phyloP scores from a whole-genome alignment of 2,888 invertebrate species.

The Apantesis nais region DNA sequence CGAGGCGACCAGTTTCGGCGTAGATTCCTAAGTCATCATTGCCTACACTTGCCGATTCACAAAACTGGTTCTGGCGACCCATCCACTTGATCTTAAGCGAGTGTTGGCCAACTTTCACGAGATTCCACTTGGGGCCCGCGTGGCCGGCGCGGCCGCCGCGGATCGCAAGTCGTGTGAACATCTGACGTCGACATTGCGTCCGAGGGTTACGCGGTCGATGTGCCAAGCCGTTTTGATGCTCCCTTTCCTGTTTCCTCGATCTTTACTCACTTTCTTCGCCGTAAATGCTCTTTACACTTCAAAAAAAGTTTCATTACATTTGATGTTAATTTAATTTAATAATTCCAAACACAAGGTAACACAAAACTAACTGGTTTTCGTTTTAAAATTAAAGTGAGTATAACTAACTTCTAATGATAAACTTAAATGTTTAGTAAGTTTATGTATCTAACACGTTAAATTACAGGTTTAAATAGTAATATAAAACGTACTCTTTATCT shows the following conservation, averaged over 20 bases:
- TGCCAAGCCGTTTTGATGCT: conserved; percentile 31
- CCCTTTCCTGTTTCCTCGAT: conserved; percentile 42
- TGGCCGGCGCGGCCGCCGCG: conserved; percentile 26
- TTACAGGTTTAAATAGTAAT: conserved; percentile 16
- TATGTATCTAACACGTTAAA: background rate
- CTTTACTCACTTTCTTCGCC: conserved; percentile 38
- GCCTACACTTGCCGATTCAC: conserved; percentile 76
- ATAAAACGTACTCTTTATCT: conserved; percentile 30
- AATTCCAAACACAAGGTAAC: conserved; percentile 25
- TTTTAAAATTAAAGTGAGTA: conserved; percentile 16
- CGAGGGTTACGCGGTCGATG: conserved; percentile 39
- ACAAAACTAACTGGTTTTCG: conserved; percentile 16
- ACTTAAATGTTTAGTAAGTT: background rate
- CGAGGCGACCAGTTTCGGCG: conserved; percentile 44
- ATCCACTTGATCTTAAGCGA: conserved; percentile 75
- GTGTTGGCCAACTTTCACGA: conserved; percentile 83
- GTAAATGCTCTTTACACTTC: conserved; percentile 40
- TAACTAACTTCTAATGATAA: background rate
- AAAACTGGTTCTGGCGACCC: conserved; percentile 71
- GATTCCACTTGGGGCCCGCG: conserved; percentile 73
- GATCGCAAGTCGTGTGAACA: conserved; percentile 55
- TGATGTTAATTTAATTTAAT: conserved; percentile 28
- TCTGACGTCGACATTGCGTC: conserved; percentile 55
- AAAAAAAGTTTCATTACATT: conserved; percentile 40
- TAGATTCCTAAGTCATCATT: conserved; percentile 55